Base-by-base conservation (phyloP, 2,888 invertebrate genomes). In the Scotopteryx bipunctaria region DNA sequence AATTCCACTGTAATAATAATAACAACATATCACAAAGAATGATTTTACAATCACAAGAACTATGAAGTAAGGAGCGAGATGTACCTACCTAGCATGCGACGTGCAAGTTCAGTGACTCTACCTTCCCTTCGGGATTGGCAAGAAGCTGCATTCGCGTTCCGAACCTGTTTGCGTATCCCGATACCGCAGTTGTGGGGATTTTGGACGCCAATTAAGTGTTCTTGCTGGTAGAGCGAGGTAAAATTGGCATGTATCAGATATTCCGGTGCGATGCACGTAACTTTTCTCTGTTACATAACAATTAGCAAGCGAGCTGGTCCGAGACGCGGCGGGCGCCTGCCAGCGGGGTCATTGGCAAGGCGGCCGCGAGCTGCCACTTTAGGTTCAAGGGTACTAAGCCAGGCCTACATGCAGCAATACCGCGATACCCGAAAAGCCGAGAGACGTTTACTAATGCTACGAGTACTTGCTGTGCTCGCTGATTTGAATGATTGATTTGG, bases 341-440 rank as follows among this genome's bases (percentile, higher is more conserved):
- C 84, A 86, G 84, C 86, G 90, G 90, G 92, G 92, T 92, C 92
- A 92, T 91, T 91, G 91, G 90, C 91, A 89, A 91, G 81, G 86
- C 88, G 91, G 85, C 86, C 87, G 86, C 86, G 82, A 83, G 89
- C 87, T 88, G 91, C 91, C 89, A 85, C 90, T 88, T 73, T 86
- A 87, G 86, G 91, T 91, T 91, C 88, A 89, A 89, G 89, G 89
- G 88, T 89, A 88, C 78, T 78, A 74, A 74, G 77, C 70, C 69
- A 59, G 82, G 82, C 72, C 80, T 82, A 88, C 85, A 86, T 86
- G 83, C 73, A 66, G 61, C 66, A n/a, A n/a, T n/a, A n/a, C n/a
- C n/a, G n/a, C n/a, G n/a, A n/a, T n/a, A n/a, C n/a, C n/a, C n/a
- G n/a, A n/a, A n/a, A n/a, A n/a, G n/a, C n/a, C n/a, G n/a, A n/a